Percentiles rank a stretch among this genome's conserved stretches.
These are phyloP conservation scores for Marasmarcha lunaedactyla DNA, from an alignment of 2,888 invertebrate genomes.

Conservation along the genomic window DNA sequence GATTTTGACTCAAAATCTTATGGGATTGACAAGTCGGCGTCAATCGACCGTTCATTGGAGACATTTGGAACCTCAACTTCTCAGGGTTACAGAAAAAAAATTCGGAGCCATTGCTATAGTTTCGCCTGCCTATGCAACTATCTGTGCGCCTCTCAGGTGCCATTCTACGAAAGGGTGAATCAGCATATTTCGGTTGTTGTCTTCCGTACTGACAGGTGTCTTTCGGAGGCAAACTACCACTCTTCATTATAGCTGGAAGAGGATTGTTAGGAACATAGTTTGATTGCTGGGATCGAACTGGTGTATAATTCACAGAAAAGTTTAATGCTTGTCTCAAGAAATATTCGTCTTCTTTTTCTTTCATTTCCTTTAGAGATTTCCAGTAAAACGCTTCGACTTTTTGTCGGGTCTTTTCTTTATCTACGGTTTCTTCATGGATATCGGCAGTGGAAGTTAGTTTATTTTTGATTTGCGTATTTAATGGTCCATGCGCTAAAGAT, in stretches of 20 bases:
- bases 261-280: constrained; percentile 23
- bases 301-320: constrained; percentile 22
- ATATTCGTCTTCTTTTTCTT: constrained; percentile 72
- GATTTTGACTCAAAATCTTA: constrained; percentile 19
- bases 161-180: constrained; percentile 35
- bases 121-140: constrained; percentile 31
- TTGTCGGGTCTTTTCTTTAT: constrained; percentile 67
- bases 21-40: constrained; percentile 26
- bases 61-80: constrained; percentile 23
- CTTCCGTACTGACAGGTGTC: constrained; percentile 25
- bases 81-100: constrained; percentile 41
- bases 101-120: constrained; percentile 25
- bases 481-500: constrained; percentile 26
- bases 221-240: constrained; percentile 38
- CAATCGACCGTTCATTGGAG: constrained; percentile 22
- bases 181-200: constrained; percentile 28
- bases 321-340: constrained; percentile 36
- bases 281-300: constrained; percentile 18
- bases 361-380: constrained; percentile 75
- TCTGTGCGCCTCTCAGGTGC: constrained; percentile 48
- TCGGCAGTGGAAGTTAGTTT: constrained; percentile 17
- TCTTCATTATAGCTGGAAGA: constrained; percentile 28
- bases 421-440: constrained; percentile 23
- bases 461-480: constrained; percentile 19
- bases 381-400: constrained; percentile 77